Evolutionary conservation across 2,797 vertebrate species (phyloP), one percentile per base, ranked within the genome.

Genomic region (Toxotes lorentzi): DNA sequence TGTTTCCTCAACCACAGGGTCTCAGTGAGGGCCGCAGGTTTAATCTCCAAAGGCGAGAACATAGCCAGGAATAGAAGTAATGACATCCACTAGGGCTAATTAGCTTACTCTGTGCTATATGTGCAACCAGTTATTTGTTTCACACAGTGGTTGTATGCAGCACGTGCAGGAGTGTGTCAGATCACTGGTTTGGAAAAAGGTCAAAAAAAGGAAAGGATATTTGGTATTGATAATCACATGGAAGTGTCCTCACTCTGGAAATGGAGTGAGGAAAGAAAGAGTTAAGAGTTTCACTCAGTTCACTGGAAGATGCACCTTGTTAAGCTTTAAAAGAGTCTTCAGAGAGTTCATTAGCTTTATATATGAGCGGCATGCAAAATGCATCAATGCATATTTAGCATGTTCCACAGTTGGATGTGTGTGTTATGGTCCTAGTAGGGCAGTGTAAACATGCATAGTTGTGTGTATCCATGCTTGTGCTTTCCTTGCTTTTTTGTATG

Each of bases 61-160:
- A 74, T 60, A 82, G 48, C 56, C 56, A 74, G 56, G 16, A 77
- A 78, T 38, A 73, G 73, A 84, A 78, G 79, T 70, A 67, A 47
- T 76, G 75, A 74, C 74, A 74, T 76, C 50, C 63, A 78, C 71
- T 7, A 62, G 32, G 70, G 30, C 77, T 87, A 89, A 92, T 93
- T 90, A 86, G 32, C 70, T 63, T 23, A 40, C 43, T 63, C 14
- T 80, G 38, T 72, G 66, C 67, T 85, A 69, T 75, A 59, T 53
- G 59, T 60, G 61, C 56, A 77, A 38, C 69, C 54, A 82, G 78
- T 88, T 82, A 81, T 75, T 86, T 85, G 53, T 79, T 82, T 89
- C 70, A 79, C 76, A 64, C 50, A 19, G 32, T 24, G 30, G 72
- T 76, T 74, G 67, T 71, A 41, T 70, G 43, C 10, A 64, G 81